A percentile compares a stretch with the other conserved stretches of the same genome.
Evolutionary conservation across 2,888 invertebrate species (phyloP).

Genomic region (Gastracanthus pulcherrimus): DNA sequence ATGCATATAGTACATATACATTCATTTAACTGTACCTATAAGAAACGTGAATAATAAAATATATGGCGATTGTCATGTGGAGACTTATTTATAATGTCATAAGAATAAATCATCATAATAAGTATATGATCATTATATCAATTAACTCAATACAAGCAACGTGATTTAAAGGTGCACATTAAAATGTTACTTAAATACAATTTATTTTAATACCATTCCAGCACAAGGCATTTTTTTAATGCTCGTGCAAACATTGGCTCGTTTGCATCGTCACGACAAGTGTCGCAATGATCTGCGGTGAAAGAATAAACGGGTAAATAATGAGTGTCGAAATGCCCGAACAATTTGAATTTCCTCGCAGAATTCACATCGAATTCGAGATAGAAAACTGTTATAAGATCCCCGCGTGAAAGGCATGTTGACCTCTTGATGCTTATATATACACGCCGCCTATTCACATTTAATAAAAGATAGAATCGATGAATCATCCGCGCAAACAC

Average conservation of each 20-base stretch:
- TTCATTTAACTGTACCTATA: too few species aligned
- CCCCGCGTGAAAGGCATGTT: slow-evolving; percentile 47
- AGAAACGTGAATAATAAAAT: too few species aligned
- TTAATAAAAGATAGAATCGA: slow-evolving; percentile 47
- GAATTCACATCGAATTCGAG: slow-evolving; percentile 38
- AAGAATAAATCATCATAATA: too few species aligned
- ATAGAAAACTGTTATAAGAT: slow-evolving; percentile 42
- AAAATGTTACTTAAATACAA: slow-evolving; percentile 6
- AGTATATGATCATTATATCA: neutral
- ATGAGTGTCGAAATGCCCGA: slow-evolving; percentile 40
- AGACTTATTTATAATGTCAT: neutral
- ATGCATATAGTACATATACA: too few species aligned
- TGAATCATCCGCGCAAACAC: slow-evolving; percentile 41
- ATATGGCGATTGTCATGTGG: too few species aligned
- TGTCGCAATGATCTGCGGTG: slow-evolving; percentile 18
- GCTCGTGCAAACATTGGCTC: neutral
- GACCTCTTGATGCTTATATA: slow-evolving; percentile 4
- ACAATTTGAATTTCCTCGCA: slow-evolving; percentile 44
- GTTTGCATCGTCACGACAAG: slow-evolving; percentile 16
- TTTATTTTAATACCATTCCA: neutral
- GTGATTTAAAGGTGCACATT: slow-evolving; percentile 9
- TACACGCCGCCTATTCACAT: slow-evolving; percentile 19
- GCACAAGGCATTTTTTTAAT: neutral
- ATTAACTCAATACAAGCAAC: neutral
- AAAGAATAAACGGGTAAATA: slow-evolving; percentile 29